Conservation (phyloP, 2,797 vertebrate genomes). For the Neosilurus mollespiculum region DNA sequence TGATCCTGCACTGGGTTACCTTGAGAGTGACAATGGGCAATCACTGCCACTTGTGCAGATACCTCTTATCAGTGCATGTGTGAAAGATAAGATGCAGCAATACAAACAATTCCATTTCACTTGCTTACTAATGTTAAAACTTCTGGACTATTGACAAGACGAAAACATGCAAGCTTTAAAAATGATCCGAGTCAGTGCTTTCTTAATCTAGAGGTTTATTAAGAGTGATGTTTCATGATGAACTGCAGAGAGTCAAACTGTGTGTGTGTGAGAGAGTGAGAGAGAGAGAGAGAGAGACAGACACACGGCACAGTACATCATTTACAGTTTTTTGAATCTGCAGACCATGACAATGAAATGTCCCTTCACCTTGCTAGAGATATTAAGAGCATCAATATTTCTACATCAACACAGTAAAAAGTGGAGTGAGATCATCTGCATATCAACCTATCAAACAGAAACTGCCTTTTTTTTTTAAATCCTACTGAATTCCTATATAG, state of each 20-base stretch:
- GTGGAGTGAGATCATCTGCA: slow-evolving; percentile 12
- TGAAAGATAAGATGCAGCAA: slow-evolving; percentile 31
- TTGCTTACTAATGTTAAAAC: not conserved
- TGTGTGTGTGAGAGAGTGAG: too few relatives aligned
- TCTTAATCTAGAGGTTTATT: slow-evolving; percentile 68
- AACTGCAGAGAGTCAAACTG: slow-evolving; percentile 54
- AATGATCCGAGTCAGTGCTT: not conserved
- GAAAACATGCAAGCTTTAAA: slow-evolving; percentile 36
- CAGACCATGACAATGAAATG: slow-evolving; percentile 57
- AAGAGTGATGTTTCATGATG: slow-evolving; percentile 69
- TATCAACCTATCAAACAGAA: not conserved
- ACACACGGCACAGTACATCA: slow-evolving; percentile 67
- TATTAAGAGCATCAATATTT: slow-evolving; percentile 49
- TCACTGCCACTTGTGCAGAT: slow-evolving; percentile 52
- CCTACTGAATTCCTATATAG: slow-evolving; percentile 8
- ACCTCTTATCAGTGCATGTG: slow-evolving; percentile 25
- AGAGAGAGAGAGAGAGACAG: slow-evolving; percentile 37
- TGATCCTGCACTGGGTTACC: slow-evolving; percentile 3
- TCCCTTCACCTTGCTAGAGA: slow-evolving; percentile 13
- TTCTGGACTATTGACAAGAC: slow-evolving; percentile 35
- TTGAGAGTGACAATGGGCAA: slow-evolving; percentile 46
- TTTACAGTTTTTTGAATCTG: slow-evolving; percentile 47
- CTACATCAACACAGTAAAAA: slow-evolving; percentile 51
- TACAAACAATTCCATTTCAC: slow-evolving; percentile 12
- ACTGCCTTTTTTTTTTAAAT: not conserved